Evolutionary conservation across 1,140 invertebrate species (phyloP), one percentile per base, ranked within the genome.

Genomic region (Stratiolaelaps scimitus): DNA sequence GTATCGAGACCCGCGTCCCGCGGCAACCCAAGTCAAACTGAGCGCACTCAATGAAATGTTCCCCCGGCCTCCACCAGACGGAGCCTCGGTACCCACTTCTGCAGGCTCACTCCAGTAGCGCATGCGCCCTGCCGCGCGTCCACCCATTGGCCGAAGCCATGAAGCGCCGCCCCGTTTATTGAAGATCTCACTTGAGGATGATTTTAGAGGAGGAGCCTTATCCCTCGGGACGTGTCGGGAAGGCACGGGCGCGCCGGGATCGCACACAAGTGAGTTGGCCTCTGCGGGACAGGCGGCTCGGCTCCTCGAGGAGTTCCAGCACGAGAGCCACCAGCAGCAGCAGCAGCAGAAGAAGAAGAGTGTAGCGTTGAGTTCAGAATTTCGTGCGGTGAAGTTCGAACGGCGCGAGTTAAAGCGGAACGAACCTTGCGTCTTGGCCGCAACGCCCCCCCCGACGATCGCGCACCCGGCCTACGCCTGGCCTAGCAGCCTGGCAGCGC

Each of bases 211-310:
- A 60, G 53, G 53, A 26, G 53, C 53, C 26, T 60, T 60, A 60
- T 60, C 53, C 53, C 53, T 60, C 53, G 53, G 53, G 53, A 60
- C 53, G 34, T 60, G 53, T 60, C 53, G 53, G 53, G 15, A 19
- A 15, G 26, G 15, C 53, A 23, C 34, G 26, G 26, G 53, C 26
- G 26, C 26, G 53, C 15, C 53, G 34, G 53, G 53, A 60, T 60
- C 53, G 53, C 53, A 60, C 53, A 60, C 53, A 60, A 60, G 53
- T 60, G 53, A 60, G 53, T 60, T 60, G 53, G 53, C 53, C 53
- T 60, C 53, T 60, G 53, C 34, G 53, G 53, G 53, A 60, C 53
- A 29, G 53, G 53, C 53, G 53, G 53, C 53, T 60, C 53, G 53
- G 53, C 53, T 60, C 53, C 53, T 60, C 53, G 53, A 60, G 53